phyloP scores from a whole-genome alignment of 1,140 invertebrate species.

The Aplysia californica region DNA sequence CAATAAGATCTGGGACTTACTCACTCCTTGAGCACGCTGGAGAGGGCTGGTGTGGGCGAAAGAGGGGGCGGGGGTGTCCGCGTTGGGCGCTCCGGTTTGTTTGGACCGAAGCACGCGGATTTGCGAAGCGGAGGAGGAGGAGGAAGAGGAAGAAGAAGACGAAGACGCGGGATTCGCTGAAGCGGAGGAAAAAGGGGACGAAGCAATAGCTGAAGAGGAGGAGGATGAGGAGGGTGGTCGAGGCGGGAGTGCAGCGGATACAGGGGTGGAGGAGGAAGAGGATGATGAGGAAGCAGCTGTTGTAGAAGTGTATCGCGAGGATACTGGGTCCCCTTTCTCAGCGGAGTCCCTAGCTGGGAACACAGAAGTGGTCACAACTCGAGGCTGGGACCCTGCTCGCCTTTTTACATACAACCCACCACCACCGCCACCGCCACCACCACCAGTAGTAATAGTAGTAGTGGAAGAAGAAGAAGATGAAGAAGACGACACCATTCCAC shows the following conservation, averaged over 20 bases:
- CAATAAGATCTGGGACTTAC: not conserved
- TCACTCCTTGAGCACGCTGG: not conserved
- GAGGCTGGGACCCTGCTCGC: not conserved
- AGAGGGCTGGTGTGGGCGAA: not conserved
- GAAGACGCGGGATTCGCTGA: not conserved
- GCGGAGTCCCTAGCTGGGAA: not conserved
- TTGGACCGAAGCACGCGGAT: too few relatives aligned
- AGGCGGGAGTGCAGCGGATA: not conserved
- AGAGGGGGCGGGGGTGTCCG: not conserved
- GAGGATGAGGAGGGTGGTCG: not conserved
- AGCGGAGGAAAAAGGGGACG: not conserved
- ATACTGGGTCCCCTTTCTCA: not conserved
- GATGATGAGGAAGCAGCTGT: too few relatives aligned
- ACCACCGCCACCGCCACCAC: not conserved
- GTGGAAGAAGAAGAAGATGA: too few relatives aligned
- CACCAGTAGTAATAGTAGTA: not conserved
- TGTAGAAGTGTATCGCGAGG: too few relatives aligned
- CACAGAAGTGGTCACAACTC: not conserved
- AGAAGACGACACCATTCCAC: too few relatives aligned
- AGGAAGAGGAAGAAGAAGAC: slow-evolving; percentile 10
- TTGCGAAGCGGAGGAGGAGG: too few relatives aligned
- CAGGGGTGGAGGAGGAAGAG: too few relatives aligned
- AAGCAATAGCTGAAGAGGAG: not conserved
- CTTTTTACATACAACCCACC: slow-evolving; percentile 17
- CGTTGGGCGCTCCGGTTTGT: too few relatives aligned